A percentile compares a stretch with the other conserved stretches of the same genome.
These are phyloP conservation scores for Cataglyphis rosenhaueri DNA, from an alignment of 2,888 invertebrate species.

Conservation along the genomic window DNA sequence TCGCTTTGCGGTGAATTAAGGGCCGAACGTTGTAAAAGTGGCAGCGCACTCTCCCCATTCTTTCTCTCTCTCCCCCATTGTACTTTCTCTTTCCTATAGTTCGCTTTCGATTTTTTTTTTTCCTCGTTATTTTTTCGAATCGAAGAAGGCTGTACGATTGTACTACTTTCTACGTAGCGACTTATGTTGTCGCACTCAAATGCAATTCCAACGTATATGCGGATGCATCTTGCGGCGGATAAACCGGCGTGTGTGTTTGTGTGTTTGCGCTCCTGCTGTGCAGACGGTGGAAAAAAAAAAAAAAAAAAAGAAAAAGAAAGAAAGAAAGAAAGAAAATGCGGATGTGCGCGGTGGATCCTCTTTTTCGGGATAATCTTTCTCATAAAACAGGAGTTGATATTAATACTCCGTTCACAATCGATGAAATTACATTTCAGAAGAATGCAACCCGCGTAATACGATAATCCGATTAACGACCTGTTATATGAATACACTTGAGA, in stretches of 20 bases:
- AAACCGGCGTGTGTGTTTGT: constrained; percentile 46
- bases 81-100: constrained; percentile 11
- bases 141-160: background rate
- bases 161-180: background rate
- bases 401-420: constrained; percentile 59
- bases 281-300: constrained; percentile 23
- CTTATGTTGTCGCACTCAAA: constrained; percentile 7
- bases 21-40: constrained; percentile 73
- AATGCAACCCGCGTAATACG: constrained; percentile 67
- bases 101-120: constrained; percentile 1
- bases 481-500: constrained; percentile 67
- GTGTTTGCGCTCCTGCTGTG: constrained; percentile 16
- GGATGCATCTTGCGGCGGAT: constrained; percentile 23
- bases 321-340: constrained; percentile 3
- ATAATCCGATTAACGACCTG: constrained; percentile 74
- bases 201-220: constrained; percentile 25
- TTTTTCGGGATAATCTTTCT: constrained; percentile 55
- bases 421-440: constrained; percentile 73
- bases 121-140: background rate
- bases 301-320: background rate
- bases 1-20: constrained; percentile 77
- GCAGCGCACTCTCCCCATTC: constrained; percentile 59
- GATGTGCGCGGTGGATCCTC: constrained; percentile 2
- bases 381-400: constrained; percentile 61
- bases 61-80: constrained; percentile 4